Conservation (phyloP, 2,113 vertebrate species). For the Aythya baeri region DNA sequence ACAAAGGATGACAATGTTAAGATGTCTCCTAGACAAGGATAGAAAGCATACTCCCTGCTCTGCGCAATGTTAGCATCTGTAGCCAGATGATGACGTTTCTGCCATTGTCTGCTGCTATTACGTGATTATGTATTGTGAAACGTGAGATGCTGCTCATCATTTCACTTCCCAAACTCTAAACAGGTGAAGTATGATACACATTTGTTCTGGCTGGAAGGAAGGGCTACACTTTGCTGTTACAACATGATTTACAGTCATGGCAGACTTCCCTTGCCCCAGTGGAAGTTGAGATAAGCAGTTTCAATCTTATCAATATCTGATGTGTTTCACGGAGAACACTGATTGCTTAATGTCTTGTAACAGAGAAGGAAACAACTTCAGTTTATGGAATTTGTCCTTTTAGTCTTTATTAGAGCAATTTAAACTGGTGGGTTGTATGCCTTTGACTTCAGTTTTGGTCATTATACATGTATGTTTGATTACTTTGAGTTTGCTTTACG, state of each 20-base stretch:
- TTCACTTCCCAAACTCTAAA: slow-evolving; percentile 11
- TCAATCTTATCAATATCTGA: slow-evolving; percentile 1
- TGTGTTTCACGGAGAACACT: not conserved
- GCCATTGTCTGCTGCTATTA: slow-evolving; percentile 3
- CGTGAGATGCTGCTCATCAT: not conserved
- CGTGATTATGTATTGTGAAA: slow-evolving; percentile 36
- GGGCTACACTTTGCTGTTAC: not conserved
- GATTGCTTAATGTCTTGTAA: not conserved
- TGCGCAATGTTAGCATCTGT: not conserved
- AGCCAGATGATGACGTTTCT: slow-evolving; percentile 18
- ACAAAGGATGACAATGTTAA: not conserved
- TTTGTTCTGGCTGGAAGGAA: not conserved
- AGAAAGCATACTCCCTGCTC: not conserved
- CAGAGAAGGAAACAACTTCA: not conserved
- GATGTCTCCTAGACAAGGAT: not conserved
- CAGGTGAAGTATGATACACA: not conserved
- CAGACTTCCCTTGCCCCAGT: not conserved
- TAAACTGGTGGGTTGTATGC: not conserved
- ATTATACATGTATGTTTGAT: not conserved
- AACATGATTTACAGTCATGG: not conserved
- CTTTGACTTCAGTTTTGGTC: not conserved
- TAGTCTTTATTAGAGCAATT: not conserved
- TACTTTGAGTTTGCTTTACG: not conserved
- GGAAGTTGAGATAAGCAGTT: not conserved
- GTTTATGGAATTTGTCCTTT: not conserved